Conservation (phyloP, 2,888 invertebrate genomes). For the Nematopogon swammerdamellus region DNA sequence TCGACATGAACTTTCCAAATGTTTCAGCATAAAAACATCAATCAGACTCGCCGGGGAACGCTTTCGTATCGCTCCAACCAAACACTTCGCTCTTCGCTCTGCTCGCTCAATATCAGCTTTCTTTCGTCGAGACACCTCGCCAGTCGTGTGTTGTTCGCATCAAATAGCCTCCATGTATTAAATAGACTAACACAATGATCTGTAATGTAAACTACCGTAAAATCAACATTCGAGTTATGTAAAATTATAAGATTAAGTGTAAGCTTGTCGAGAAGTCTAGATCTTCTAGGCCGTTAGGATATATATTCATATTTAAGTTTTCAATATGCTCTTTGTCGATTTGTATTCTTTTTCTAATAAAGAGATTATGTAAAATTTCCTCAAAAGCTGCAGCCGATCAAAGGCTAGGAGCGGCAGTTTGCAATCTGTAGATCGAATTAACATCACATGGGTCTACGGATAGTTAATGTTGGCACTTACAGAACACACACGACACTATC, state of each 20-base stretch:
- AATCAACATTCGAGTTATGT: too few species aligned
- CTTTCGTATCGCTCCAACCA: background rate
- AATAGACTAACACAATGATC: background rate
- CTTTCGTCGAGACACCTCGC: background rate
- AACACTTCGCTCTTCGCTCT: background rate
- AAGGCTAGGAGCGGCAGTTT: slow-evolving; percentile 29
- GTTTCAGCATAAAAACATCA: slow-evolving; percentile 40
- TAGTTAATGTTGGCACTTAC: too few species aligned
- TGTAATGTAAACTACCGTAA: background rate
- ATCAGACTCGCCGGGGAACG: background rate
- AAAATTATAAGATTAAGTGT: background rate
- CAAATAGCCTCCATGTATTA: background rate
- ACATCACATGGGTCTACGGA: slow-evolving; percentile 31
- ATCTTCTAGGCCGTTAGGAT: background rate
- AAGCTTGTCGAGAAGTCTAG: background rate
- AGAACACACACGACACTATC: too few species aligned
- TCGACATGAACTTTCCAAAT: slow-evolving; percentile 24
- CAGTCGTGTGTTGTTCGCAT: background rate
- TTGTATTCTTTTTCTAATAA: slow-evolving; percentile 38
- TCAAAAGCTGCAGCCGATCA: slow-evolving; percentile 29
- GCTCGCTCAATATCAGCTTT: background rate
- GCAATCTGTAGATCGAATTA: slow-evolving; percentile 25
- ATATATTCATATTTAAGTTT: slow-evolving; percentile 13
- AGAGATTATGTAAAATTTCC: slow-evolving; percentile 26
- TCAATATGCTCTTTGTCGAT: slow-evolving; percentile 8